Conservation (phyloP, 2,888 invertebrate species). For the Heliconius ismenius region DNA sequence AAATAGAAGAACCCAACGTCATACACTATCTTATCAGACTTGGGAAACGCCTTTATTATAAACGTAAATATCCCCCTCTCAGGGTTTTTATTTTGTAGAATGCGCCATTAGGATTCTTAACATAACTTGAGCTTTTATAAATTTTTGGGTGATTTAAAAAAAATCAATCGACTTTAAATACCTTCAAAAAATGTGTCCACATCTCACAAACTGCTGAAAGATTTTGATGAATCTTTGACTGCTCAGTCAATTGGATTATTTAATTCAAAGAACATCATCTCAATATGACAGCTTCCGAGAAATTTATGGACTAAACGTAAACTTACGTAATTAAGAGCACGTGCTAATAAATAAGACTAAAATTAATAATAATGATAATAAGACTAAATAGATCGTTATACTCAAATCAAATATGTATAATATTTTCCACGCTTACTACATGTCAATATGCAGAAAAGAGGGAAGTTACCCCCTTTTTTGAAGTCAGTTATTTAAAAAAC, state of each 20-base stretch:
- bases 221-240: too few relatives aligned
- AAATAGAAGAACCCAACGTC: conserved; percentile 1
- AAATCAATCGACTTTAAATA: too few relatives aligned
- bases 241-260: not conserved
- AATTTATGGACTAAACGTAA: not conserved
- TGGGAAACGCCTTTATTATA: conserved; percentile 3
- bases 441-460: too few relatives aligned
- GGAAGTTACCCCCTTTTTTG: not conserved
- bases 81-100: not conserved
- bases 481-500: not conserved
- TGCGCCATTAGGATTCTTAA: too few relatives aligned
- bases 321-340: too few relatives aligned
- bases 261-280: not conserved
- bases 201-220: not conserved
- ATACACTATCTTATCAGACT: not conserved
- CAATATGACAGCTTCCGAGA: not conserved
- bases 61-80: not conserved
- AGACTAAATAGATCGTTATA: too few relatives aligned
- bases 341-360: too few relatives aligned
- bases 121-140: too few relatives aligned
- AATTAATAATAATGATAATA: too few relatives aligned
- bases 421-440: not conserved
- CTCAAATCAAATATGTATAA: too few relatives aligned
- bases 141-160: too few relatives aligned
- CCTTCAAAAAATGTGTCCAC: too few relatives aligned